These are phyloP conservation scores for Himalopsyche tibetana DNA, from an alignment of 2,888 invertebrate species.

Conservation along the genomic window DNA sequence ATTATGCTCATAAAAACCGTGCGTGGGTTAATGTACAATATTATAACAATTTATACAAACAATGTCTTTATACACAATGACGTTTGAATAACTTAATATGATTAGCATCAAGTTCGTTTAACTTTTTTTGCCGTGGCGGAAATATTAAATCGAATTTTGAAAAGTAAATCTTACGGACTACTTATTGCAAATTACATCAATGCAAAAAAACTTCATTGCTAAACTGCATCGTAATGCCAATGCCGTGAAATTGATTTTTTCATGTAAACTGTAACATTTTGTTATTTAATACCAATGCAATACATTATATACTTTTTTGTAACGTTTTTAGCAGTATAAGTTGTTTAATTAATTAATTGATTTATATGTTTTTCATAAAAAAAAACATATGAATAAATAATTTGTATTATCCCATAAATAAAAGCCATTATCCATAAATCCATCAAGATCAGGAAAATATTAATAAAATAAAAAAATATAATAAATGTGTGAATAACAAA, in stretches of 20 bases:
- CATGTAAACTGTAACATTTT: neutral
- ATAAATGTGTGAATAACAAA: too few species aligned
- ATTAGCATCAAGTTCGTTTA: neutral
- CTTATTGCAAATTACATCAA: neutral
- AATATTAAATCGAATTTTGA: neutral
- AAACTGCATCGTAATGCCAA: neutral
- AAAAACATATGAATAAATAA: too few species aligned
- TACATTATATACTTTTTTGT: too few species aligned
- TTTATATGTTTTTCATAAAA: too few species aligned
- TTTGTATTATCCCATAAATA: too few species aligned
- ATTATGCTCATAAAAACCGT: neutral
- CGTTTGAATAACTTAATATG: neutral
- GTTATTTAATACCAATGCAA: neutral
- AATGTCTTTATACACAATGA: neutral
- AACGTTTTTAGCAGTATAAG: too few species aligned
- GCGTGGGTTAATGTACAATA: neutral
- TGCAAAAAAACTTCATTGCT: too few species aligned
- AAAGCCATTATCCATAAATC: too few species aligned
- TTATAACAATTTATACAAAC: neutral
- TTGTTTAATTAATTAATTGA: too few species aligned
- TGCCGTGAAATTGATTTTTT: neutral
- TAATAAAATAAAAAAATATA: too few species aligned
- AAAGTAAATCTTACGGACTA: neutral
- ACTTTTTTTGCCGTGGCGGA: neutral
- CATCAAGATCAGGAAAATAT: too few species aligned